Evolutionary conservation across 1,140 invertebrate species (phyloP).

Genomic region (Colletes gigas): DNA sequence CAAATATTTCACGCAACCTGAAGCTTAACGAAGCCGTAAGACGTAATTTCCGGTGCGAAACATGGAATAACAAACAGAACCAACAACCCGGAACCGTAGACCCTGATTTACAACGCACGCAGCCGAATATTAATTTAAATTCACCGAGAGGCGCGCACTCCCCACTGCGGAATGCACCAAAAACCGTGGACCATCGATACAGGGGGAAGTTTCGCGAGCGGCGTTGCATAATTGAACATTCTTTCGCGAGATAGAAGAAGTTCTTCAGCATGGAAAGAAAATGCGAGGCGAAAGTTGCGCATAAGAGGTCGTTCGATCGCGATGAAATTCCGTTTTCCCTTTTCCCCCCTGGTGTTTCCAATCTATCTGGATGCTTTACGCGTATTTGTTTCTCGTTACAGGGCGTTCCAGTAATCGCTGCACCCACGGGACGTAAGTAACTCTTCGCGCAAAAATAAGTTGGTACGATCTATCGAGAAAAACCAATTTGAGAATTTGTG

Average conservation of each 20-base stretch:
- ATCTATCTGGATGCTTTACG: too few relatives aligned
- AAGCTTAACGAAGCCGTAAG: conserved; percentile 9
- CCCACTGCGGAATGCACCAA: not conserved
- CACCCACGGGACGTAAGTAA: too few relatives aligned
- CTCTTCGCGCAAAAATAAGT: too few relatives aligned
- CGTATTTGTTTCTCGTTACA: too few relatives aligned
- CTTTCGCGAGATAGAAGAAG: conserved; percentile 60
- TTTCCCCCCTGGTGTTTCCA: too few relatives aligned
- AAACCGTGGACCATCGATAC: conserved; percentile 10
- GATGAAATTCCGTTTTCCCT: conserved; percentile 22
- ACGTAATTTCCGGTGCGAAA: conserved; percentile 26
- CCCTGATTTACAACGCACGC: conserved; percentile 75
- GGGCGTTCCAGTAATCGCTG: too few relatives aligned
- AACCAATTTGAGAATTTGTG: too few relatives aligned
- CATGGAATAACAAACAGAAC: conserved; percentile 23
- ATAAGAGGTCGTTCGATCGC: conserved; percentile 29
- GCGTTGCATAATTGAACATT: conserved; percentile 77
- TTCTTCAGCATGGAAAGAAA: conserved; percentile 53
- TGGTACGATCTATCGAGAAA: too few relatives aligned
- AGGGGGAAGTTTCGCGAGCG: conserved; percentile 62
- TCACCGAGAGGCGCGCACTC: conserved; percentile 35
- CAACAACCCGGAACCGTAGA: conserved; percentile 9
- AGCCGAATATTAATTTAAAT: conserved; percentile 77
- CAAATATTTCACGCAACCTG: not conserved
- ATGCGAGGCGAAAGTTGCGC: conserved; percentile 24